Percentiles rank a stretch among this genome's conserved stretches.
Conservation (phyloP, 2,113 vertebrate genomes). For the Oreotragus oreotragus region DNA sequence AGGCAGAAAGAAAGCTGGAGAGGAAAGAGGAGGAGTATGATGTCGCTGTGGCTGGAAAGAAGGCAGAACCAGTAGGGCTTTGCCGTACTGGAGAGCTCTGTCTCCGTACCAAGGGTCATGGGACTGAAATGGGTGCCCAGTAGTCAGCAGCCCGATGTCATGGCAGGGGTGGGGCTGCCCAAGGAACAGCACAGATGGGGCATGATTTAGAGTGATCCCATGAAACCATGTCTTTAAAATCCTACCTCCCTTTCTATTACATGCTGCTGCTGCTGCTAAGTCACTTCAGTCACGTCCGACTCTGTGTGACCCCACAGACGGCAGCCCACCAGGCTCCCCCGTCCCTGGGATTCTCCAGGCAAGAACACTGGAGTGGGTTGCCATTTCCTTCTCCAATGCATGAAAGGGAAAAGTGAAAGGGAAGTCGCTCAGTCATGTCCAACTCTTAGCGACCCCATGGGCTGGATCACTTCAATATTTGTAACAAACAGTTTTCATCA, state of each 20-base stretch:
- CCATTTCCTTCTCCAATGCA: too few species aligned
- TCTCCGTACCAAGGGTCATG: neutral
- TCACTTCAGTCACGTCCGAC: too few species aligned
- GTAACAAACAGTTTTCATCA: neutral
- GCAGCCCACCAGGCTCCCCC: too few species aligned
- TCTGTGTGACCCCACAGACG: too few species aligned
- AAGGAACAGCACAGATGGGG: neutral
- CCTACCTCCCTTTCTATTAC: neutral
- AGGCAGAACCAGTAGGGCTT: neutral
- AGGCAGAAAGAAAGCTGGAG: neutral
- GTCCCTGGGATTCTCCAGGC: too few species aligned
- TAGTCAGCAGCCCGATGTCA: neutral
- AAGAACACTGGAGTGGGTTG: too few species aligned
- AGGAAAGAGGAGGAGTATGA: neutral
- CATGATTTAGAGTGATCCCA: neutral
- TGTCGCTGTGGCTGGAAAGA: neutral
- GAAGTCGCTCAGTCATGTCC: too few species aligned
- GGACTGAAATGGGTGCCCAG: neutral
- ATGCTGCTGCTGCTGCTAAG: neutral
- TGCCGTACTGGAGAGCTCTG: neutral
- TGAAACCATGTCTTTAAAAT: constrained; percentile 14
- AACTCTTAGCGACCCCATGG: too few species aligned
- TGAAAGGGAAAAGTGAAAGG: too few species aligned
- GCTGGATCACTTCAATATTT: constrained; percentile 15
- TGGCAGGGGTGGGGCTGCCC: neutral